Evolutionary conservation across 92 coral and sea anemone genomes (phyloP).

Genomic region (Paramuricea clavata): DNA sequence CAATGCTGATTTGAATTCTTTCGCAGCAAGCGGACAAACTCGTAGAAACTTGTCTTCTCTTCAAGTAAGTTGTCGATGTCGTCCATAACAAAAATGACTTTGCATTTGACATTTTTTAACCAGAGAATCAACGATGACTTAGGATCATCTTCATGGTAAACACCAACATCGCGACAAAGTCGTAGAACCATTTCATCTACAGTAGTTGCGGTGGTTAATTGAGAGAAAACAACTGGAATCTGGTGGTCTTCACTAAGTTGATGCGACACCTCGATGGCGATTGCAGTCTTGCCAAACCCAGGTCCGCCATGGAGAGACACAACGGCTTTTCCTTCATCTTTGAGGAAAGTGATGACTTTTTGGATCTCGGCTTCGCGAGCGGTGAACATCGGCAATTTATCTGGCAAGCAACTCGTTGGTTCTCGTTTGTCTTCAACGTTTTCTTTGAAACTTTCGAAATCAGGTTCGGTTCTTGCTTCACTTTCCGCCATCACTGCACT

Average conservation of each 20-base stretch:
- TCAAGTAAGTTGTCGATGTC: constrained; percentile 24
- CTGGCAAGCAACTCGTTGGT: constrained; percentile 19
- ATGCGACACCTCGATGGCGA: constrained; percentile 29
- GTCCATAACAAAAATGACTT: not conserved
- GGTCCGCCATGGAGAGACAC: constrained; percentile 28
- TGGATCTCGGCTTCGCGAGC: constrained; percentile 19
- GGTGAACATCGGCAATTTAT: not conserved
- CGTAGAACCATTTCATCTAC: constrained; percentile 10
- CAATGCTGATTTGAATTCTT: not conserved
- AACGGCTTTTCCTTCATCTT: not conserved
- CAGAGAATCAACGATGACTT: constrained; percentile 9
- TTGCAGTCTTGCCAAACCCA: constrained; percentile 27
- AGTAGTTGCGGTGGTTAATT: not conserved
- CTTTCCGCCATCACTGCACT: not conserved
- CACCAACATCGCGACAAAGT: constrained; percentile 1
- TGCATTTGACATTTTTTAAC: not conserved
- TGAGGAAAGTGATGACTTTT: not conserved
- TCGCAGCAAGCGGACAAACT: not conserved
- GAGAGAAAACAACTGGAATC: constrained; percentile 21
- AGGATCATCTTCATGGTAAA: not conserved
- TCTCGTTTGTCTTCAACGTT: too few species aligned
- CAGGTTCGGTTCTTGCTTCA: not conserved
- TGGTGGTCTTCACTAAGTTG: not conserved
- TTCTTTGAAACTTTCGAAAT: too few species aligned
- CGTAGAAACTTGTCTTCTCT: not conserved